Conservation (phyloP, 2,113 vertebrate genomes). For the Catharus bicknelli region DNA sequence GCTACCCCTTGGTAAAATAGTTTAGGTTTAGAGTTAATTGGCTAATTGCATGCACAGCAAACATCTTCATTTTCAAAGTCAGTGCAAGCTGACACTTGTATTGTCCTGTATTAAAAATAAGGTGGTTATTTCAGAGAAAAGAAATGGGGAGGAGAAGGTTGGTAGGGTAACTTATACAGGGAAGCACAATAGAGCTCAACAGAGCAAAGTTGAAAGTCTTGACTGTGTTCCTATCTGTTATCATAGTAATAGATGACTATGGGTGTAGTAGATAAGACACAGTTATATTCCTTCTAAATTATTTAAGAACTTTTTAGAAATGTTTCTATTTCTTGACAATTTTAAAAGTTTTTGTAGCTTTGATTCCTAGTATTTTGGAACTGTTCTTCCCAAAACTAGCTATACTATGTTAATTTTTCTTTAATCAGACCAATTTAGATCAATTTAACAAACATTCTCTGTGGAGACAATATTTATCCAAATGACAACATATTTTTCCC, state of each 20-base stretch:
- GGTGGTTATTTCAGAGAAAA: neutral
- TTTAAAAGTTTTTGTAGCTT: neutral
- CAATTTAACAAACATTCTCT: neutral
- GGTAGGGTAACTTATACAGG: neutral
- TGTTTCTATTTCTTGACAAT: neutral
- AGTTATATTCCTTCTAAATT: neutral
- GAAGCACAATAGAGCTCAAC: neutral
- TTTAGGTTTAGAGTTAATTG: neutral
- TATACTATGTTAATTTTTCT: neutral
- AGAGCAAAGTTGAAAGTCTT: neutral
- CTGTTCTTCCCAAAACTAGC: neutral
- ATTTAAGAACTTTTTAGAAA: neutral
- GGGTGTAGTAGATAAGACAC: neutral
- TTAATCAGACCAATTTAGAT: neutral
- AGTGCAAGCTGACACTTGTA: neutral
- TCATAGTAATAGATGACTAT: neutral
- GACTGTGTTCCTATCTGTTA: neutral
- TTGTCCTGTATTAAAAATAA: neutral
- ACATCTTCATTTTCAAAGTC: neutral
- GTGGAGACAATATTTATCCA: neutral
- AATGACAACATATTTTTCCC: neutral
- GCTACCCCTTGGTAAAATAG: neutral
- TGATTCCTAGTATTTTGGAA: neutral
- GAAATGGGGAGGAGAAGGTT: neutral
- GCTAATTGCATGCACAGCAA: slow-evolving; percentile 6